phyloP scores from a whole-genome alignment of 2,888 invertebrate species.

The Cephus sareptanus region DNA sequence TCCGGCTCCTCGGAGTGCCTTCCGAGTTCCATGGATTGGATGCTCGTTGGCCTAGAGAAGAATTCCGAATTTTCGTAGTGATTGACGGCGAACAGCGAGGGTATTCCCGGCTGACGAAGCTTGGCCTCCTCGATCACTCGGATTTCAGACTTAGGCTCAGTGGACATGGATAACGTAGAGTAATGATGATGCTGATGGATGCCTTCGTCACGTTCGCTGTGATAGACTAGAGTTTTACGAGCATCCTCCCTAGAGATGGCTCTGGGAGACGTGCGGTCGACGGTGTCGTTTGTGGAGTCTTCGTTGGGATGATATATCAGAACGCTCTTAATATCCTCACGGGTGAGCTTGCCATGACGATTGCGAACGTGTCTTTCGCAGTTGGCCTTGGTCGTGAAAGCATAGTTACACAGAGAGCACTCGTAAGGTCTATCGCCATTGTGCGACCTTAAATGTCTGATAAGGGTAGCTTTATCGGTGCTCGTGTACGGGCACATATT shows the following conservation, averaged over 20 bases:
- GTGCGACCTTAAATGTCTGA: conserved; percentile 92
- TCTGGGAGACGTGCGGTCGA: conserved; percentile 41
- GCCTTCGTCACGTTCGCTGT: conserved; percentile 38
- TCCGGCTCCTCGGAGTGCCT: conserved; percentile 35
- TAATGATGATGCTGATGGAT: conserved; percentile 34
- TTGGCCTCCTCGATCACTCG: conserved; percentile 38
- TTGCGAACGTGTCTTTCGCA: conserved; percentile 95
- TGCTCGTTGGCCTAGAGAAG: conserved; percentile 31
- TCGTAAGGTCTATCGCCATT: conserved; percentile 96
- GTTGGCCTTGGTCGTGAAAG: conserved; percentile 97
- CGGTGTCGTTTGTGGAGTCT: conserved; percentile 79
- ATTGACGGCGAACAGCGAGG: conserved; percentile 12
- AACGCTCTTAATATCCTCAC: conserved; percentile 89
- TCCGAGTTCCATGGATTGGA: conserved; percentile 43
- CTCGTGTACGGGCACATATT: conserved; percentile 93
- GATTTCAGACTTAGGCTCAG: conserved; percentile 35
- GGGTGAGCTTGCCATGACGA: conserved; percentile 85
- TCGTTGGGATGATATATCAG: conserved; percentile 90
- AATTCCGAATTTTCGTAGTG: conserved; percentile 34
- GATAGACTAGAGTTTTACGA: conserved; percentile 52
- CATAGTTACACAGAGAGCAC: conserved; percentile 94
- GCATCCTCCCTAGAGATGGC: conserved; percentile 48
- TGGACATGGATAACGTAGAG: conserved; percentile 19
- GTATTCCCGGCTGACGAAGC: conserved; percentile 18
- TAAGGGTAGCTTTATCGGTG: conserved; percentile 90